These are phyloP conservation scores for Diabrotica undecimpunctata DNA, from an alignment of 1,140 invertebrate genomes.

Conservation along the genomic window DNA sequence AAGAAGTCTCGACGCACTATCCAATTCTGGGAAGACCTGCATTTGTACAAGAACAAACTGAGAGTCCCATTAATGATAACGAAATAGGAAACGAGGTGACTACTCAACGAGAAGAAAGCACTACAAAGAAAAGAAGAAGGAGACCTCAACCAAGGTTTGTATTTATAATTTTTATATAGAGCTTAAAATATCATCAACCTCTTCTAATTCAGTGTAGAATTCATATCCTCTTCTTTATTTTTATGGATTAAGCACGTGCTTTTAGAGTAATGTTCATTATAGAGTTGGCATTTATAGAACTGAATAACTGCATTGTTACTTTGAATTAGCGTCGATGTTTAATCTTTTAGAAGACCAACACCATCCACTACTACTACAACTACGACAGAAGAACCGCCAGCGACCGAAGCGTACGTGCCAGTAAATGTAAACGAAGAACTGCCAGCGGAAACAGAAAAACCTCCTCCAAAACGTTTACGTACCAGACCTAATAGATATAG, in stretches of 20 bases:
- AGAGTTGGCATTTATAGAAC: not conserved
- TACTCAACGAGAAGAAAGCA: conserved; percentile 23
- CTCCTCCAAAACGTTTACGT: conserved; percentile 26
- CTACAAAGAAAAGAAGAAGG: conserved; percentile 29
- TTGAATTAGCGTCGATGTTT: not conserved
- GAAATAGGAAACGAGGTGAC: conserved; percentile 39
- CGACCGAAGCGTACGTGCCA: conserved; percentile 34
- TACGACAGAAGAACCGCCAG: conserved; percentile 33
- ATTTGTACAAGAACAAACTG: conserved; percentile 15
- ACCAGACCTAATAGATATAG: conserved; percentile 19
- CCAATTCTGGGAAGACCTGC: conserved; percentile 37
- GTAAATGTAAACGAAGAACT: conserved; percentile 16
- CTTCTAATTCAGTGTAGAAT: too few relatives aligned
- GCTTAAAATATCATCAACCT: not conserved
- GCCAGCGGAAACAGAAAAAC: conserved; percentile 29
- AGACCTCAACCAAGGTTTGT: conserved; percentile 23
- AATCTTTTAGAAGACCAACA: conserved; percentile 31
- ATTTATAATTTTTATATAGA: not conserved
- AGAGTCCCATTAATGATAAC: conserved; percentile 18
- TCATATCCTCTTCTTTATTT: too few relatives aligned
- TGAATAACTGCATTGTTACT: too few relatives aligned
- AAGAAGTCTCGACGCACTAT: conserved; percentile 47
- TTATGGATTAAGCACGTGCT: too few relatives aligned
- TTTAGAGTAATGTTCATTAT: too few relatives aligned
- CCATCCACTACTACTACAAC: conserved; percentile 29